A percentile compares a stretch with the other conserved stretches of the same genome.
These are phyloP conservation scores for Amazona guildingii DNA, from an alignment of 2,113 vertebrate species.

Conservation along the genomic window DNA sequence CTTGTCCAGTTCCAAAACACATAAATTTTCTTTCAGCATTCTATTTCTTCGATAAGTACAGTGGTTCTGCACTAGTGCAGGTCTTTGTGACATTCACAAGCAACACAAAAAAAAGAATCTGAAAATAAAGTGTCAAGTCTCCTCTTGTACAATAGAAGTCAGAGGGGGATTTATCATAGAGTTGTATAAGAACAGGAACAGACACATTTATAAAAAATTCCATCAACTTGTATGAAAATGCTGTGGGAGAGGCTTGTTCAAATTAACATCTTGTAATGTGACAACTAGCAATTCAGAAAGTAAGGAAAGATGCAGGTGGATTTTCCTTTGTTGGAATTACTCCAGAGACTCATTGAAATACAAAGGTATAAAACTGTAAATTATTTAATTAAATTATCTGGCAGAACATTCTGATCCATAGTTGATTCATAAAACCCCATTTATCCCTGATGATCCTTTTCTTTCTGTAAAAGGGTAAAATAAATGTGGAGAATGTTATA, in stretches of 20 bases:
- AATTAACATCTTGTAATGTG: background rate
- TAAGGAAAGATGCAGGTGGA: background rate
- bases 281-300: background rate
- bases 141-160: background rate
- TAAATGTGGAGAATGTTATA: background rate
- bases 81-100: background rate
- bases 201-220: background rate
- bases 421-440: background rate
- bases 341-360: background rate
- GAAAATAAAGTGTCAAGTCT: background rate
- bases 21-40: background rate
- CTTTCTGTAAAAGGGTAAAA: background rate
- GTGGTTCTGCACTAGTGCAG: background rate
- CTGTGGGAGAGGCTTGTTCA: background rate
- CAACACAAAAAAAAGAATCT: background rate
- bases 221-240: background rate
- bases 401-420: background rate
- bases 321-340: background rate
- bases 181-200: background rate
- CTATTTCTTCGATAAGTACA: background rate
- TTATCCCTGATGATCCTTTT: background rate
- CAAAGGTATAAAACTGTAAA: background rate
- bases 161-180: background rate
- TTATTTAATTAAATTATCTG: background rate
- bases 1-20: background rate